These are phyloP conservation scores for Tachysurus fulvidraco DNA, from an alignment of 2,113 vertebrate genomes.

Conservation along the genomic window DNA sequence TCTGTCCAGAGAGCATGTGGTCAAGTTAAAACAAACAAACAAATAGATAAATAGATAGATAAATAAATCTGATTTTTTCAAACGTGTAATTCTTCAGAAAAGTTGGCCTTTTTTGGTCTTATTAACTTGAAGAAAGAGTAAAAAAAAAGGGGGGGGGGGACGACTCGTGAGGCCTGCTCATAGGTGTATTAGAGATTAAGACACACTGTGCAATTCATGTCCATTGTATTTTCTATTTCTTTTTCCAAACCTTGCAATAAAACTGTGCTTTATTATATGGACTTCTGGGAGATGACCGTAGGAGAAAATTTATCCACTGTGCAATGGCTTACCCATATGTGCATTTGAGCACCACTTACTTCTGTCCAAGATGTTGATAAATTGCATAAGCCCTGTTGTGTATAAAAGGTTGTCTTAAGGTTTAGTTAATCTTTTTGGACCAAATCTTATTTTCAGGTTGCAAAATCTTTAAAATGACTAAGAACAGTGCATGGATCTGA, in stretches of 20 bases:
- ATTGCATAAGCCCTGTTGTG: slow-evolving; percentile 6
- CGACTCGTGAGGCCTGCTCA: no score
- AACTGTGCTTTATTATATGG: background rate
- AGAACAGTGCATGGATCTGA: background rate
- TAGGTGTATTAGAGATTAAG: no score
- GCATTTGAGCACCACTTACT: background rate
- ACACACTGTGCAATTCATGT: background rate
- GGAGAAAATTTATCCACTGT: slow-evolving; percentile 1
- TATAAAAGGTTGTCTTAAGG: slow-evolving; percentile 32
- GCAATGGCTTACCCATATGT: slow-evolving; percentile 4
- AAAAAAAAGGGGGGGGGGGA: no score
- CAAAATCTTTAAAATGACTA: background rate
- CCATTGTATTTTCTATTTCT: background rate
- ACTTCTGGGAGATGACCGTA: background rate
- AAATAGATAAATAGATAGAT: no score
- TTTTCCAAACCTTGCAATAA: background rate
- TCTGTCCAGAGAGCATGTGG: background rate
- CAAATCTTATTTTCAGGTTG: slow-evolving; percentile 3
- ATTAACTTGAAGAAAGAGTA: background rate
- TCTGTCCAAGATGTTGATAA: slow-evolving; percentile 20
- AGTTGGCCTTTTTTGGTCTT: no score
- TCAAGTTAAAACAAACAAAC: no score
- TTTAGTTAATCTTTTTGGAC: background rate
- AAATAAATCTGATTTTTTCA: no score
- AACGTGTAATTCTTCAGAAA: no score